These are phyloP conservation scores for Pheosia gnoma DNA, from an alignment of 2,888 invertebrate genomes.

Conservation along the genomic window DNA sequence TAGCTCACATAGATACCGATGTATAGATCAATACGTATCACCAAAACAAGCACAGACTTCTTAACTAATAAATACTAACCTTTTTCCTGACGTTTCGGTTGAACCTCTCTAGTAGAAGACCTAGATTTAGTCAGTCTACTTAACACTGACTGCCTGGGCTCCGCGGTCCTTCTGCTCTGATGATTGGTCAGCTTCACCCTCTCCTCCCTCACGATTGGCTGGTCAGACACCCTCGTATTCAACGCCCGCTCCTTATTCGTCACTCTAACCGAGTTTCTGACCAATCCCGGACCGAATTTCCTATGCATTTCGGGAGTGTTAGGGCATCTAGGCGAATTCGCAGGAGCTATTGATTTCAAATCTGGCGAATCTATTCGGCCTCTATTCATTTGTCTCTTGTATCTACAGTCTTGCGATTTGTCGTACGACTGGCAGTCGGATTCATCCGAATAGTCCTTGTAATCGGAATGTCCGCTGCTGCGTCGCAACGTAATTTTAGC, in stretches of 20 bases:
- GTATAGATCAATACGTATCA: too few species aligned
- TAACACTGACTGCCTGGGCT: constrained; percentile 69
- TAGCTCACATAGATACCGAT: too few species aligned
- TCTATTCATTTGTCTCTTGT: constrained; percentile 89
- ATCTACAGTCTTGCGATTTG: constrained; percentile 73
- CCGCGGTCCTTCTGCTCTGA: constrained; percentile 73
- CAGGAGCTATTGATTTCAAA: constrained; percentile 72
- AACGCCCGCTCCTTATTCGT: constrained; percentile 76
- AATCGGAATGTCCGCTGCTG: constrained; percentile 68
- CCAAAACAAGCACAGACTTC: not conserved
- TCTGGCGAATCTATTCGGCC: constrained; percentile 85
- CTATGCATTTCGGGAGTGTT: constrained; percentile 86
- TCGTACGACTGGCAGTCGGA: constrained; percentile 72
- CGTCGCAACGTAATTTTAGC: constrained; percentile 56
- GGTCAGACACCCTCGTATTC: constrained; percentile 86
- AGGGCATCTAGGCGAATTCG: constrained; percentile 82
- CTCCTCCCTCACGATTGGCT: constrained; percentile 70
- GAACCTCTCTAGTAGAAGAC: constrained; percentile 77
- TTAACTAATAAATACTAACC: constrained; percentile 45
- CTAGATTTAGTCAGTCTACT: constrained; percentile 77
- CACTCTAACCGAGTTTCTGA: constrained; percentile 70
- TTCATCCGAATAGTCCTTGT: constrained; percentile 70
- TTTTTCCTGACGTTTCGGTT: constrained; percentile 72
- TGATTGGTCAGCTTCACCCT: constrained; percentile 65
- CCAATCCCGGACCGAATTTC: constrained; percentile 82